Percentiles rank a stretch among this genome's conserved stretches.
Evolutionary conservation across 2,888 invertebrate genomes (phyloP).

Genomic region (Mechanitis mazaeus): DNA sequence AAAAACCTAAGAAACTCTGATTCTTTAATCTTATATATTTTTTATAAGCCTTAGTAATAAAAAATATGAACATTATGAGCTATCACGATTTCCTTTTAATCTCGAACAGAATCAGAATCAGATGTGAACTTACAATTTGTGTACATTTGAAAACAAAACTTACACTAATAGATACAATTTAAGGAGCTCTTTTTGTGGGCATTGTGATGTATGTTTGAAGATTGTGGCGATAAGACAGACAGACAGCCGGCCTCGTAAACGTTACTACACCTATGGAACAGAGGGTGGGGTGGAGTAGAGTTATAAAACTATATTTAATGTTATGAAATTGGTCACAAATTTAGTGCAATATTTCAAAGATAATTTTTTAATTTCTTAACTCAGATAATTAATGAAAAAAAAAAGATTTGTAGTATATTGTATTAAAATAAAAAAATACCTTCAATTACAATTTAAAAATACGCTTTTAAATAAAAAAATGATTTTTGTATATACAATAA

Average conservation of each 20-base stretch:
- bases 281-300: slow-evolving; percentile 34
- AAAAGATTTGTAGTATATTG: too few relatives aligned
- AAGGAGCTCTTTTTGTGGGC: slow-evolving; percentile 47
- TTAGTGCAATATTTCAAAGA: too few relatives aligned
- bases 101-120: neutral
- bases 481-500: slow-evolving; percentile 4
- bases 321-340: too few relatives aligned
- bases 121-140: slow-evolving; percentile 15
- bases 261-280: slow-evolving; percentile 39
- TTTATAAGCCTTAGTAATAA: too few relatives aligned
- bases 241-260: slow-evolving; percentile 59
- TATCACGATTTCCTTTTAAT: too few relatives aligned
- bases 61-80: too few relatives aligned
- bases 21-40: too few relatives aligned
- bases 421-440: neutral
- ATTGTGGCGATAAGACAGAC: slow-evolving; percentile 60
- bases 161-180: slow-evolving; percentile 34
- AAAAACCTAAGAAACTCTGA: too few relatives aligned
- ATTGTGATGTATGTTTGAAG: slow-evolving; percentile 54
- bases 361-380: too few relatives aligned
- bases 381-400: too few relatives aligned
- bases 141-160: slow-evolving; percentile 26
- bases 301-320: too few relatives aligned
- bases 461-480: neutral
- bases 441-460: neutral